Evolutionary conservation across 2,113 vertebrate genomes (phyloP).

Genomic region (Ammodytes dubius): DNA sequence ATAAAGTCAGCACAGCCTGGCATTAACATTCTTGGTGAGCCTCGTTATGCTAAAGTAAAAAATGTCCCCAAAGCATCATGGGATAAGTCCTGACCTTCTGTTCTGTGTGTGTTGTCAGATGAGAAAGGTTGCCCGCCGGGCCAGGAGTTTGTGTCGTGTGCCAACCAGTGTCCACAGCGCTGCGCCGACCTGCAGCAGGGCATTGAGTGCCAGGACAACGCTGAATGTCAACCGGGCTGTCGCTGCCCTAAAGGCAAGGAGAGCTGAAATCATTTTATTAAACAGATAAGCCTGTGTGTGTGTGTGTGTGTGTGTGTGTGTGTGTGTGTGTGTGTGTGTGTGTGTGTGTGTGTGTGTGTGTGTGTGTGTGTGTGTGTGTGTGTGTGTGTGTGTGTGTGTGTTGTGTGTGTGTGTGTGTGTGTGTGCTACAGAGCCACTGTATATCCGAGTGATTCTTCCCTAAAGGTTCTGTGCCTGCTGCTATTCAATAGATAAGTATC

Average conservation of each 20-base stretch:
- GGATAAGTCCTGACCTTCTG: slow-evolving; percentile 50
- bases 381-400: slow-evolving; percentile 3
- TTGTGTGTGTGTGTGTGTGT: slow-evolving; percentile 5
- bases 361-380: slow-evolving; percentile 6
- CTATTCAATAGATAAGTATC: slow-evolving; percentile 12
- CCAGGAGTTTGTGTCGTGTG: slow-evolving; percentile 85
- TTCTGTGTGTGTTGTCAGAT: slow-evolving; percentile 68
- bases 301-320: slow-evolving; percentile 29
- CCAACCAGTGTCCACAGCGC: slow-evolving; percentile 87
- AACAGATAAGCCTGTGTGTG: slow-evolving; percentile 23
- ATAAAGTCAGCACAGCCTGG: slow-evolving; percentile 1
- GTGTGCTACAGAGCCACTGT: neutral
- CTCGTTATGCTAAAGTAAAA: neutral
- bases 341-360: slow-evolving; percentile 24
- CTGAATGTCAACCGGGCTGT: slow-evolving; percentile 87
- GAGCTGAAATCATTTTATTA: slow-evolving; percentile 23
- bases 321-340: slow-evolving; percentile 6
- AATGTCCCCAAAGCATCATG: slow-evolving; percentile 13
- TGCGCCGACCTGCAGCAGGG: slow-evolving; percentile 92
- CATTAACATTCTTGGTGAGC: slow-evolving; percentile 17
- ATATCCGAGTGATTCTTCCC: neutral
- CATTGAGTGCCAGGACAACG: slow-evolving; percentile 80
- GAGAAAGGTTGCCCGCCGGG: slow-evolving; percentile 84
- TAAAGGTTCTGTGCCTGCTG: neutral
- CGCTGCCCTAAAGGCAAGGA: slow-evolving; percentile 85